Evolutionary conservation across 1,140 invertebrate genomes (phyloP), one percentile per base, ranked within the genome.

Genomic region (Papilio glaucus): DNA sequence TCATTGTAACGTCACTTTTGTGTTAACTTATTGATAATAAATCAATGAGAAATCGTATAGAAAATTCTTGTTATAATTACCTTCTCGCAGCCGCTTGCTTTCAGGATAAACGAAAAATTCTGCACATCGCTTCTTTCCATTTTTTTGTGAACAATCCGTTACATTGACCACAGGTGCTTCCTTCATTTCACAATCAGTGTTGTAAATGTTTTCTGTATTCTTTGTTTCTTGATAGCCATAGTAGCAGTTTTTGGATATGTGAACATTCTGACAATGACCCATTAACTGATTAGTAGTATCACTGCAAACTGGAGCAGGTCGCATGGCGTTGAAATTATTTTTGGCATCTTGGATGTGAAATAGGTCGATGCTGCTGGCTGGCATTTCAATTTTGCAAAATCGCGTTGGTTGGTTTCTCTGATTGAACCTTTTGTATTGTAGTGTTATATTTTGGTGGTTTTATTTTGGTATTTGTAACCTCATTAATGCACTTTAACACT

Each of bases 241-340:
- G 72, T 92, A 92, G 71, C 88, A 89, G 79, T 91, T 91, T 41
- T 85, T 91, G 60, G 90, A 92, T 82, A 92, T 85, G 71, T 91
- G 88, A 62, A 90, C 75, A 72, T 84, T 90, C 29, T 87, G 88
- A 78, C 86, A 90, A 84, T 87, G 89, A 67, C 85, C 86, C 80
- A 86, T 83, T 77, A 83, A 80, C 77, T 87, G 83, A 80, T 87
- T 87, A 72, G 82, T 82, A 77, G 83, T 81, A 77, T 90, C 86
- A 76, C 76, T 67, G 77, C 84, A 89, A 83, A 90, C 75, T 65
- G 87, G 88, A 72, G 87, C 85, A 74, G 87, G 90, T 69, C 87
- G 82, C 69, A 90, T 84, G 71, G 87, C 85, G 69, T 89, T 81
- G 80, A 91, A 92, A 87, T 90, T 91, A 85, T 89, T 90, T 86